Conservation (phyloP, 2,888 invertebrate genomes). For the Cheilosia pagana region DNA sequence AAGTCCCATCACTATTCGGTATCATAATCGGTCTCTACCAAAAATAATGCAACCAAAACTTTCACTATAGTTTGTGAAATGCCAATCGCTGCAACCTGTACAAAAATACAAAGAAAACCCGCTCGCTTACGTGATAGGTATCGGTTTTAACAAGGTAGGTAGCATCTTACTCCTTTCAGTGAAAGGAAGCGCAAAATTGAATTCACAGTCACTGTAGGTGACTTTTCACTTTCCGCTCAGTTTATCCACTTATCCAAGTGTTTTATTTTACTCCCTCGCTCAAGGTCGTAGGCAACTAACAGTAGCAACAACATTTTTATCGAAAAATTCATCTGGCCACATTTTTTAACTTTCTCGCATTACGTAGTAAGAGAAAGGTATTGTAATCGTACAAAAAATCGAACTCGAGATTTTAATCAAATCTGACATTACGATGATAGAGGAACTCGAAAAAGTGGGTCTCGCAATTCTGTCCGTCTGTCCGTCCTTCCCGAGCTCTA, state of each 20-base stretch:
- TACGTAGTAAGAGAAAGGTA: no score
- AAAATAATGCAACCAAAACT: neutral
- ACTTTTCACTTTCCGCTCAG: neutral
- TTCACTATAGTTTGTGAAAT: neutral
- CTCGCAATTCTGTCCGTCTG: no score
- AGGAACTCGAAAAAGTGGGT: no score
- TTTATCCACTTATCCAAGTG: neutral
- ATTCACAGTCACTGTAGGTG: neutral
- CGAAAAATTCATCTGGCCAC: slow-evolving; percentile 13
- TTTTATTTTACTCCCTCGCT: neutral
- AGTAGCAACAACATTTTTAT: slow-evolving; percentile 17
- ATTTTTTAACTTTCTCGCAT: no score
- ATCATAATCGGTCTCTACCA: neutral
- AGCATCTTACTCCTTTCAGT: slow-evolving; percentile 3
- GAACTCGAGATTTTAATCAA: no score
- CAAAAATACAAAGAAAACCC: neutral
- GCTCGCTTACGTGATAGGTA: neutral
- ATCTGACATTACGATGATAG: no score
- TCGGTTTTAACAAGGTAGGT: neutral
- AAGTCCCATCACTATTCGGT: no score
- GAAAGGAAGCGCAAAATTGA: slow-evolving; percentile 12
- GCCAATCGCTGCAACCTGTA: neutral
- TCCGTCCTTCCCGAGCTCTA: no score
- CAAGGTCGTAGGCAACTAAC: neutral
- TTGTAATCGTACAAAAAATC: no score